Base-by-base conservation (phyloP, 2,888 invertebrate species). In the Cerastis rubricosa region DNA sequence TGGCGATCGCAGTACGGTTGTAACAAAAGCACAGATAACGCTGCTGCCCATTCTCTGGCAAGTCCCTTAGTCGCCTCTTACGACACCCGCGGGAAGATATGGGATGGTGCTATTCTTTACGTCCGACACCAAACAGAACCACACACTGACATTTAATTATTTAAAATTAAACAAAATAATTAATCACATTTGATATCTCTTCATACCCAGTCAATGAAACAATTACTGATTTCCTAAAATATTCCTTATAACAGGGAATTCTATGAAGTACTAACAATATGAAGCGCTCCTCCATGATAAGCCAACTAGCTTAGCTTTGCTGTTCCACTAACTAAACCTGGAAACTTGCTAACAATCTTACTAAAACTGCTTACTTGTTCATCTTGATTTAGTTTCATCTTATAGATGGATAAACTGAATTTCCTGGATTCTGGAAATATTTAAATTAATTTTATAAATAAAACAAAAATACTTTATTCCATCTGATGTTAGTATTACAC, bases 291-390 rank as follows among this genome's bases (percentile, higher is more conserved):
- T 61, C 29, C 45, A 19, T 29, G 49, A 57, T 67, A 67, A 71
- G 35, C 57, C 45, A 51, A 51, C 35, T 51, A 59, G 76, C 47
- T 47, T 63, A n/a, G 40, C 68, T 57, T 59, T 4, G 64, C 47
- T 40, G n/a, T 71, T 49, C 8, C 25, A 57, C 25, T 43, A 40
- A 35, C 64, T 65, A 75, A 65, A 67, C 54, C 80, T 71, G 43
- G 19, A 17, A 71, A 71, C 63, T 69, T 29, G 40, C 47, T 12
- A 51, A 29, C 59, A 47, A 69, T 22, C 25, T 43, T 12, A 35
- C 25, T 14, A 51, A 17, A 22, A 43, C 54, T 49, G 9, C 19
- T 47, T n/a, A 80, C 17, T 63, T 22, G 29, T 54, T 64, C 29
- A 25, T 64, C 22, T 35, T 9, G n/a, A 64, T 57, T n/a, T 17